Base-by-base conservation (phyloP, 2,113 vertebrate genomes). In the Trichomycterus rosablanca region DNA sequence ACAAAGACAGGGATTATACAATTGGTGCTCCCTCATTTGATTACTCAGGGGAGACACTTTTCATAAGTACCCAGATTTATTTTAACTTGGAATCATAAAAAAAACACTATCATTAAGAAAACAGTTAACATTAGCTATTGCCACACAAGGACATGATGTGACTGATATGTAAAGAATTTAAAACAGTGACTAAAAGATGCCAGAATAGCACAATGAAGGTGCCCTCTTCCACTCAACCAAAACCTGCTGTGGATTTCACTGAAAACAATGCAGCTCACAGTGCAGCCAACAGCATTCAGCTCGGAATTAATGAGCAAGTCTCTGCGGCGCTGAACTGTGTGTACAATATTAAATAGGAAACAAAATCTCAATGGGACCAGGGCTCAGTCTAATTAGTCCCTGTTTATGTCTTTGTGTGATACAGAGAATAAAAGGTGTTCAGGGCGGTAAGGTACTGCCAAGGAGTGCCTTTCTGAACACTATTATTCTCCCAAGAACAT, bases 351-450 rank as follows among this genome's bases (percentile, higher is more conserved):
- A 48, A 75, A 75, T 46, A 67, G 67, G 68, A 66, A 79, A 52
- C 5, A 1, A 23, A n/a, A 39, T 66, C 74, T 81, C 75, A 64
- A 32, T 2, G 79, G 67, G 69, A 72, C 49, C 42, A 44, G 67
- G 43, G 66, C 59, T 56, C 70, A 72, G 79, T 78, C 73, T 81
- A 87, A 86, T 87, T 78, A 84, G 78, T 70, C 53, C 63, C 50
- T 72, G 72, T 79, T 81, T 80, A 70, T 75, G 63, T 78, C 66
- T 77, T 51, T 32, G 19, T 62, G 50, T 45, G 55, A 46, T 34
- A 26, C 19, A 15, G 15, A 23, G 14, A 43, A 34, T 11, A 57
- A 32, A 20, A 18, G 15, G 39, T 59, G 74, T 70, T 67, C 51
- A 40, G 44, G 55, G 58, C 18, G 62, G 63, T 64, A 72, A 9